Base-by-base conservation (phyloP, 1,140 invertebrate species). In the Lepidurus apus region DNA sequence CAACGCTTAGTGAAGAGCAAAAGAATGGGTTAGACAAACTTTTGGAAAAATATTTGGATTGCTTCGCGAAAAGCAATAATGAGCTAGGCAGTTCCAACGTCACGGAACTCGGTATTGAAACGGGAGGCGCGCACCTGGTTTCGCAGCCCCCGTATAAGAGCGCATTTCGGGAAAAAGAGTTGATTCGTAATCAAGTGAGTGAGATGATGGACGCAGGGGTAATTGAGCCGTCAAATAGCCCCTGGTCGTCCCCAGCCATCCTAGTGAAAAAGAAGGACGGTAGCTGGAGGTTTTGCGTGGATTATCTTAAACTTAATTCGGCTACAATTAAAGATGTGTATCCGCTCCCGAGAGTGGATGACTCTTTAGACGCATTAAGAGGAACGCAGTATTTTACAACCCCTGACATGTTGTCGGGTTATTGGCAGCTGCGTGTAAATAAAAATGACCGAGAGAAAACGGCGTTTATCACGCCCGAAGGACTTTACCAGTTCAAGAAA, bases 381-480 rank as follows among this genome's bases (percentile, higher is more conserved):
- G 83, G 83, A 0, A 26, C 11, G 11, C 34, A 76, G n/a, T 43
- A 43, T 8, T 11, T 45, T 10, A 76, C 34, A 4, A 76, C n/a
- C 24, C 75, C 5, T 73, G 17, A 17, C 17, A 73, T n/a, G 65
- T 21, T 73, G 21, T 83, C n/a, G n/a, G n/a, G n/a, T n/a, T n/a
- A n/a, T n/a, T n/a, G n/a, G n/a, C n/a, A n/a, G n/a, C n/a, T n/a
- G 42, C 77, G 65, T 8, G 74, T 82, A n/a, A 80, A 80, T 0
- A 76, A 82, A n/a, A 47, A n/a, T 0, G 83, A 82, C 42, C 80
- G 80, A 73, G 80, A 82, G 43, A 84, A 84, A 47, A 88, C 87
- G 0, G 86, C 85, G 0, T 88, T 88, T 76, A 82, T 84, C 4
- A 84, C 85, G 0, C 83, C 83, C 1, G 82, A 84, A 7, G 84